Evolutionary conservation across 2,888 invertebrate species (phyloP).

Genomic region (Pasiphila rectangulata): DNA sequence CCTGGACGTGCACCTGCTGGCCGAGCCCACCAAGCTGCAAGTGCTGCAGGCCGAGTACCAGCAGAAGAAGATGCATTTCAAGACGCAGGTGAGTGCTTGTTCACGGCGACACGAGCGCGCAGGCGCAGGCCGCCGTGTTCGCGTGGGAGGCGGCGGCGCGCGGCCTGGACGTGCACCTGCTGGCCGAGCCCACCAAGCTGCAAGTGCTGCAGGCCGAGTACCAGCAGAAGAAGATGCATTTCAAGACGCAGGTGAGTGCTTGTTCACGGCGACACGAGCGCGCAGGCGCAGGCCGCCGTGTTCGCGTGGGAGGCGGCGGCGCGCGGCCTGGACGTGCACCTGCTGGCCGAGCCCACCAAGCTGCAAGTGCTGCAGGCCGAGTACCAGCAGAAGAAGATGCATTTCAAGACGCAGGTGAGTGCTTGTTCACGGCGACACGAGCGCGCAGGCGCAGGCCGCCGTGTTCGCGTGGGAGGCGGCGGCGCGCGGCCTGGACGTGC

Average conservation of each 20-base stretch:
- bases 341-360: slow-evolving; percentile 98
- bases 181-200: slow-evolving; percentile 98
- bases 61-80: slow-evolving; percentile 93
- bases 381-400: slow-evolving; percentile 93
- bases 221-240: slow-evolving; percentile 92
- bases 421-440: not conserved
- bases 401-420: slow-evolving; percentile 90
- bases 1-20: slow-evolving; percentile 96
- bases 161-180: slow-evolving; percentile 95
- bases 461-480: too few relatives aligned
- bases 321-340: slow-evolving; percentile 95
- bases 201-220: slow-evolving; percentile 95
- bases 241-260: too few relatives aligned
- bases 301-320: slow-evolving; percentile 99
- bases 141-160: slow-evolving; percentile 98
- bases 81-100: too few relatives aligned
- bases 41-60: slow-evolving; percentile 93
- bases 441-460: too few relatives aligned
- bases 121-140: slow-evolving; percentile 95
- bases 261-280: slow-evolving; percentile 96
- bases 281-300: slow-evolving; percentile 94
- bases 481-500: too few relatives aligned
- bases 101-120: slow-evolving; percentile 96
- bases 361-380: slow-evolving; percentile 94
- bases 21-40: slow-evolving; percentile 98